phyloP scores from a whole-genome alignment of 2,113 vertebrate genomes.

The Dromiciops gliroides region DNA sequence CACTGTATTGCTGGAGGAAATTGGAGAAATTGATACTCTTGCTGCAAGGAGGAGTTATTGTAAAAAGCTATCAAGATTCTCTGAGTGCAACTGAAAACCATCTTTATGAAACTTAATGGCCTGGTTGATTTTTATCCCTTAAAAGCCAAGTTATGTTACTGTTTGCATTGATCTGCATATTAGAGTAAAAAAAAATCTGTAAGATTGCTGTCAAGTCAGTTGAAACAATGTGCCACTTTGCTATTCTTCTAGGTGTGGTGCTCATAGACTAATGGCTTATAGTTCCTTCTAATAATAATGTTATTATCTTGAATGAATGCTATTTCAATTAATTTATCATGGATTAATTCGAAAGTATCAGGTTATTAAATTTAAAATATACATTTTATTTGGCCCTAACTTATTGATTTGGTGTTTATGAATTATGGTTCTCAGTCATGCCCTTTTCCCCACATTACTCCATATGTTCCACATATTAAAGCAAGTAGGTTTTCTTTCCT shows the following conservation, averaged over 20 bases:
- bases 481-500: neutral
- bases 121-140: neutral
- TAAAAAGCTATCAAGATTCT: conserved; percentile 2
- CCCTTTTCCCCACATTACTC: neutral
- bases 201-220: neutral
- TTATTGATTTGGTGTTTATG: neutral
- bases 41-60: conserved; percentile 3
- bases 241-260: neutral
- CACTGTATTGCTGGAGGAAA: neutral
- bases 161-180: neutral
- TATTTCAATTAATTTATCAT: neutral
- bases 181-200: neutral
- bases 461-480: neutral
- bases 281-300: neutral
- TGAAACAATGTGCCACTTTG: neutral
- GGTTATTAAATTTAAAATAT: neutral
- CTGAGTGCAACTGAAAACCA: neutral
- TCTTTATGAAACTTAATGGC: neutral
- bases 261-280: neutral
- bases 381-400: neutral
- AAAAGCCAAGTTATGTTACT: neutral
- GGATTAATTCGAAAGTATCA: neutral
- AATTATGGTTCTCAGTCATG: neutral
- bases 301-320: neutral
- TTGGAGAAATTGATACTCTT: neutral